These are phyloP conservation scores for Bedellia somnulentella DNA, from an alignment of 2,888 invertebrate species.

Conservation along the genomic window DNA sequence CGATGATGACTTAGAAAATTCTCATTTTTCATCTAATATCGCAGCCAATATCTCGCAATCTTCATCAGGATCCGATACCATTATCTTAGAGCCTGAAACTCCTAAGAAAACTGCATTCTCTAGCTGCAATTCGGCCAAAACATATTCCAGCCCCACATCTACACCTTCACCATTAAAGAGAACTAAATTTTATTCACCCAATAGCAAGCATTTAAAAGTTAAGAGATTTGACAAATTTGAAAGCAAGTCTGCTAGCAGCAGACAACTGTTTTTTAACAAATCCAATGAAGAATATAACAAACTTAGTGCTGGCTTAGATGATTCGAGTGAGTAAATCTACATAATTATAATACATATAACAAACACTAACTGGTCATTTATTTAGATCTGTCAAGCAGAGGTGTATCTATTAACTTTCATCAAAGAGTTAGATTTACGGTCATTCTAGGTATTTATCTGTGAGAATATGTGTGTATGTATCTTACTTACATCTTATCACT, in stretches of 20 bases:
- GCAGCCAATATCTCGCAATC: neutral
- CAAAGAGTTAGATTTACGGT: neutral
- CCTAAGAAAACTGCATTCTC: neutral
- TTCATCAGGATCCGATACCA: neutral
- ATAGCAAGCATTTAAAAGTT: too few relatives aligned
- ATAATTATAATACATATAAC: neutral
- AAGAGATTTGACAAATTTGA: too few relatives aligned
- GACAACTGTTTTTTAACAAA: conserved; percentile 7
- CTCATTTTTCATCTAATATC: neutral
- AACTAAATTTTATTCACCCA: conserved; percentile 7
- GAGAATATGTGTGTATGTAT: too few relatives aligned
- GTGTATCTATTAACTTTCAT: neutral
- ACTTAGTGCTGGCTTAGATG: conserved; percentile 24
- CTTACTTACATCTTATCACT: too few relatives aligned
- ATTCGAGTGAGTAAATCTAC: conserved; percentile 30
- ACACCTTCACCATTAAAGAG: conserved; percentile 2
- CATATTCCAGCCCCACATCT: neutral
- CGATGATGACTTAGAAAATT: conserved; percentile 1
- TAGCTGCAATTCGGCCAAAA: neutral
- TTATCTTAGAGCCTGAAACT: neutral
- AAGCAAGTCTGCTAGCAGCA: too few relatives aligned
- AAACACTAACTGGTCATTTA: too few relatives aligned
- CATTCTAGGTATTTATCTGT: neutral
- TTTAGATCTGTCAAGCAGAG: too few relatives aligned
- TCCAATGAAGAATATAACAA: conserved; percentile 13